Evolutionary conservation across 2,113 vertebrate genomes (phyloP), one percentile per base, ranked within the genome.

Genomic region (Cyrtonyx montezumae): DNA sequence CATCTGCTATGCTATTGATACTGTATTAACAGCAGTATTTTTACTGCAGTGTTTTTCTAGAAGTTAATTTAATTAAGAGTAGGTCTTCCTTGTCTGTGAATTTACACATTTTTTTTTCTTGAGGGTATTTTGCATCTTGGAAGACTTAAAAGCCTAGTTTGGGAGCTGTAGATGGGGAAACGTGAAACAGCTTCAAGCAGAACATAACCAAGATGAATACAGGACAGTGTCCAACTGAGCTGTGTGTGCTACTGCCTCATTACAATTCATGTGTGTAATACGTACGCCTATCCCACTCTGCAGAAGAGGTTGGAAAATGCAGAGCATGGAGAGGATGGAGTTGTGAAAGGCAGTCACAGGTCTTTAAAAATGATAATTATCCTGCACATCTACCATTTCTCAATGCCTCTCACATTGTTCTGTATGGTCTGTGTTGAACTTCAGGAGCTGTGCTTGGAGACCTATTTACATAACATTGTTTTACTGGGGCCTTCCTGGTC

Each of bases 41-140:
- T 84, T 79, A 46, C 51, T 77, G 34, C 37, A n/a, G 3, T 43
- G 21, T 49, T 49, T 78, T 91, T 34, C 46, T 69, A 63, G 63
- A 84, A 87, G 65, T 84, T 91, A 8, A n/a, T n/a, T n/a, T 91
- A 89, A 92, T 94, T 94, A 93, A 79, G 66, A 71, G 67, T 79
- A 66, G 70, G 10, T 66, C 55, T 77, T 66, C 55, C 46, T 67
- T 90, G 15, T 23, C 32, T 74, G 4, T 21, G 17, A 74, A 21
- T 55, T 61, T 66, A 9, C 42, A 46, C 22, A 6, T 40, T 61
- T 30, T 42, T 61, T 30, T 12, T 40, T 40, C 63, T 30, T 48
- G 26, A 56, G 49, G 79, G 53, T 18, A 34, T 28, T 3, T 46
- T 69, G 22, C 71, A 36, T 46, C 45, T 89, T 22, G 49, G 62